Evolutionary conservation across 2,797 vertebrate genomes (phyloP).

Genomic region (Tokudaia tokunoshimensis): DNA sequence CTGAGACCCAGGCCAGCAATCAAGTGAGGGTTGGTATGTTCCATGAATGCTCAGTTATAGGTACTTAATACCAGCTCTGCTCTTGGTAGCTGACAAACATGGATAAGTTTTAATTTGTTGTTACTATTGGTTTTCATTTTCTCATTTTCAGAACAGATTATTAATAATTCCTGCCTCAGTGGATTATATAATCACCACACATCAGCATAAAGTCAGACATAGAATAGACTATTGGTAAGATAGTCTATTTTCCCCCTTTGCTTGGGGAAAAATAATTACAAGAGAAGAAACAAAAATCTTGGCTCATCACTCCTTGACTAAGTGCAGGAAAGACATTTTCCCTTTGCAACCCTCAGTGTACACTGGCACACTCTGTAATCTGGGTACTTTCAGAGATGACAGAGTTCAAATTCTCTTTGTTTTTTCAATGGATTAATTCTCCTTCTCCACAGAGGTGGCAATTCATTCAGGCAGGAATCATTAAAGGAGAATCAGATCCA

Average conservation of each 20-base stretch:
- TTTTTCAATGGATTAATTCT: slow-evolving; percentile 51
- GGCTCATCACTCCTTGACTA: slow-evolving; percentile 16
- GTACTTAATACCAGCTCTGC: not conserved
- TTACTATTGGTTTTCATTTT: not conserved
- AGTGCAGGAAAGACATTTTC: slow-evolving; percentile 10
- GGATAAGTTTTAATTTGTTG: not conserved
- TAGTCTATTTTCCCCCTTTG: not conserved
- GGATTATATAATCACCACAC: not conserved
- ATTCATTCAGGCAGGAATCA: slow-evolving; percentile 72
- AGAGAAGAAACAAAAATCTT: slow-evolving; percentile 49
- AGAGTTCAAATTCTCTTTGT: slow-evolving; percentile 67
- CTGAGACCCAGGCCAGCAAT: not conserved
- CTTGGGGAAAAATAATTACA: not conserved
- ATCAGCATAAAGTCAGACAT: not conserved
- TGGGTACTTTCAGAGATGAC: not conserved
- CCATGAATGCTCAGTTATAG: not conserved
- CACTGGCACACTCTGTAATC: slow-evolving; percentile 58
- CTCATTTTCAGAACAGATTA: slow-evolving; percentile 41
- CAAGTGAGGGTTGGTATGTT: not conserved
- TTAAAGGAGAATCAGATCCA: slow-evolving; percentile 66
- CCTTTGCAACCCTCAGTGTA: slow-evolving; percentile 20
- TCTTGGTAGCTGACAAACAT: not conserved
- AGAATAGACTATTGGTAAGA: slow-evolving; percentile 40
- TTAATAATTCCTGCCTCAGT: not conserved
- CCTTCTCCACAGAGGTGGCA: not conserved